These are phyloP conservation scores for Tiaroga cobitis DNA, from an alignment of 2,797 vertebrate species.

Conservation along the genomic window DNA sequence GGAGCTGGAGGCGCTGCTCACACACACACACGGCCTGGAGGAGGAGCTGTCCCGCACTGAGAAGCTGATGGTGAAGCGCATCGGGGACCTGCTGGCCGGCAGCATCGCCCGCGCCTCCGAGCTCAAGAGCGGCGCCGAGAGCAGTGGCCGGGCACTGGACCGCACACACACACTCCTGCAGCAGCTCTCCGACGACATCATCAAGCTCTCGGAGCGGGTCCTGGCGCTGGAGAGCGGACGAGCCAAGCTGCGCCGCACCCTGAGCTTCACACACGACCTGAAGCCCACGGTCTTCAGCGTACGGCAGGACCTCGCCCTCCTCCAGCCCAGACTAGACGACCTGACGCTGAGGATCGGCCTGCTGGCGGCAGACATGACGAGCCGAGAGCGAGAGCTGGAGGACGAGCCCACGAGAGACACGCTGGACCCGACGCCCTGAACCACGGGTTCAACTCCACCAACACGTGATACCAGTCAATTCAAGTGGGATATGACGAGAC, in stretches of 20 bases:
- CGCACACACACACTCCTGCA: conserved; percentile 63
- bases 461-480: no score
- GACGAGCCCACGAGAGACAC: neutral
- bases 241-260: conserved; percentile 84
- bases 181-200: conserved; percentile 69
- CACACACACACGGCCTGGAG: conserved; percentile 81
- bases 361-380: conserved; percentile 82
- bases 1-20: conserved; percentile 80
- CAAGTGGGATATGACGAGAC: no score
- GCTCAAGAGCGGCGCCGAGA: conserved; percentile 80
- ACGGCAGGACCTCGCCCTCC: conserved; percentile 82
- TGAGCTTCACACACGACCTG: conserved; percentile 89
- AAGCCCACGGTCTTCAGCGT: conserved; percentile 90
- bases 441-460: no score
- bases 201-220: conserved; percentile 69
- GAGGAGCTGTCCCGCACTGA: conserved; percentile 81
- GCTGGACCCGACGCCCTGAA: neutral
- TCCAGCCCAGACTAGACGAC: conserved; percentile 87
- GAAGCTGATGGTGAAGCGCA: conserved; percentile 80
- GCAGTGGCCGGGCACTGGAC: conserved; percentile 79
- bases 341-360: conserved; percentile 87
- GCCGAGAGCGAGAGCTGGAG: conserved; percentile 79
- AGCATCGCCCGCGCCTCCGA: conserved; percentile 87
- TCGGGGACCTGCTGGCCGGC: conserved; percentile 84
- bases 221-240: conserved; percentile 85